Conservation (phyloP, 64 coral and sea anemone species). For the Porites lutea region DNA sequence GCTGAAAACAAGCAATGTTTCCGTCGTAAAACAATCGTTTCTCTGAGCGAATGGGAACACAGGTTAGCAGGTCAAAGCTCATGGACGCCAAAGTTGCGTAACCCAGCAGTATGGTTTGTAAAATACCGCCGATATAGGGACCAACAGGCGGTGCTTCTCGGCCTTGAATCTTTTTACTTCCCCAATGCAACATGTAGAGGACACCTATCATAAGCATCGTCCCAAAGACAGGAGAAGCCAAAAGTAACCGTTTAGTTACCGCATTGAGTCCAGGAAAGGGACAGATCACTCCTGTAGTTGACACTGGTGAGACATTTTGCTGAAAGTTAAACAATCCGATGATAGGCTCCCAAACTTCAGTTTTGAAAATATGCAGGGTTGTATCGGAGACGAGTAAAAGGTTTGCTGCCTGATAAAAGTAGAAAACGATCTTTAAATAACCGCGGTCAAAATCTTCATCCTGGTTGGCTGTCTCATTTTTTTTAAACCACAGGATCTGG, state of each 20-base stretch:
- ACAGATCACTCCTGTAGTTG: constrained; percentile 35
- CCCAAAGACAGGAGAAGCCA: constrained; percentile 45
- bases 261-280: constrained; percentile 75
- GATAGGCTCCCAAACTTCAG: constrained; percentile 54
- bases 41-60: constrained; percentile 31
- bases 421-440: constrained; percentile 74
- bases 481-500: not conserved
- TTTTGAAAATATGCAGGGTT: constrained; percentile 5
- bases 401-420: constrained; percentile 35
- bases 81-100: constrained; percentile 71
- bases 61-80: constrained; percentile 53
- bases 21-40: too few relatives aligned
- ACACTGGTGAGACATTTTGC: constrained; percentile 11
- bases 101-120: constrained; percentile 80
- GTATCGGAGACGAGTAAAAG: constrained; percentile 53
- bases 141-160: constrained; percentile 32
- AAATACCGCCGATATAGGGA: constrained; percentile 10
- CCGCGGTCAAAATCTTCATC: constrained; percentile 36
- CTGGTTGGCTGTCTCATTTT: not conserved
- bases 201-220: constrained; percentile 35
- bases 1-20: constrained; percentile 52
- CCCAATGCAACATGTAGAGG: constrained; percentile 39
- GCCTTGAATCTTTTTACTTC: not conserved
- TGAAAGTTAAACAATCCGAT: constrained; percentile 84
- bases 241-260: constrained; percentile 74